A percentile compares a stretch with the other conserved stretches of the same genome.
These are phyloP conservation scores for Parascotia fuliginaria DNA, from an alignment of 2,888 invertebrate genomes.

Conservation along the genomic window DNA sequence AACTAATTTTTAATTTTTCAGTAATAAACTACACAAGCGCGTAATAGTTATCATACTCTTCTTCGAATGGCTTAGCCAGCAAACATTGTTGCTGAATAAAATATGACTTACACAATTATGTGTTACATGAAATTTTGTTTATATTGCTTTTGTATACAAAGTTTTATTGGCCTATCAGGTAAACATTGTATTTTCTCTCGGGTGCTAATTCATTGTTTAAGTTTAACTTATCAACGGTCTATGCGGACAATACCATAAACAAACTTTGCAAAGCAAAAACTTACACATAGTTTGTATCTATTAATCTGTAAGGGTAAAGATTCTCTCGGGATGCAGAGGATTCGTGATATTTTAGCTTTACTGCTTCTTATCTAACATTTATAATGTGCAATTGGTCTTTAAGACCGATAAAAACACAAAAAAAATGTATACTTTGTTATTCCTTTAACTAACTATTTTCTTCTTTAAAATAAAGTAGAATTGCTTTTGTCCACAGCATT, in stretches of 20 bases:
- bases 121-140: neutral
- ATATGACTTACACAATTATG: neutral
- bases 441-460: slow-evolving; percentile 30
- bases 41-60: neutral
- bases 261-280: slow-evolving; percentile 77
- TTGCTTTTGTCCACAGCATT: slow-evolving; percentile 15
- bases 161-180: slow-evolving; percentile 39
- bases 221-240: slow-evolving; percentile 55
- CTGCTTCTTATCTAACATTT: slow-evolving; percentile 73
- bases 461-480: slow-evolving; percentile 9
- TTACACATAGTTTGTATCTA: slow-evolving; percentile 50
- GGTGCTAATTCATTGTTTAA: slow-evolving; percentile 52
- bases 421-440: slow-evolving; percentile 31
- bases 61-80: neutral
- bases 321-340: slow-evolving; percentile 72
- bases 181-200: slow-evolving; percentile 39
- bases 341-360: slow-evolving; percentile 84
- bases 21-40: neutral
- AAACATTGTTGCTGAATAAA: too few species aligned
- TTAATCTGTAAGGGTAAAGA: slow-evolving; percentile 63
- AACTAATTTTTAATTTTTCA: slow-evolving; percentile 29
- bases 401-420: slow-evolving; percentile 59
- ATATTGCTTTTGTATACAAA: slow-evolving; percentile 9
- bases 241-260: slow-evolving; percentile 72
- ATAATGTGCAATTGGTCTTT: slow-evolving; percentile 66